Base-by-base conservation (phyloP, 2,113 vertebrate genomes). In the Erythrocercus mccallii region DNA sequence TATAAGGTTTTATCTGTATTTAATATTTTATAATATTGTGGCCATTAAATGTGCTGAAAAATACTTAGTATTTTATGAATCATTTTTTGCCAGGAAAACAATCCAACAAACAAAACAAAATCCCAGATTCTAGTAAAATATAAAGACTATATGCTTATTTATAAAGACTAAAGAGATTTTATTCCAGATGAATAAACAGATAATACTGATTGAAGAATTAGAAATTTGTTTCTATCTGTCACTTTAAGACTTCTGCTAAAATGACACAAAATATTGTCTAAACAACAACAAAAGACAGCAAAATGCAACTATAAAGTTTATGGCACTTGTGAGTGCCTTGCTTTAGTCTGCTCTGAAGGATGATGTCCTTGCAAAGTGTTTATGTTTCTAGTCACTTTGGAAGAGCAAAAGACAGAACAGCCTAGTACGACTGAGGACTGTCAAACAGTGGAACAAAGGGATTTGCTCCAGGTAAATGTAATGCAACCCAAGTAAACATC, bases 401-500 rank as follows among this genome's bases (percentile, higher is more conserved):
- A 94, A 73, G 12, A 73, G 71, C 23, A 81, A 77, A 89, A 94
- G 31, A 81, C 28, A 95, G 57, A 92, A 70, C 57, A 78, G 33
- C 19, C 62, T 54, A 61, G 84, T 86, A 86, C 31, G 1, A 94
- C 2, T 93, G 92, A 97, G 80, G 66, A 79, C 79, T 94, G 79
- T 86, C 87, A 94, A 94, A 93, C 8, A 61, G 30, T 78, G 88
- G 51, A 94, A 94, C 74, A 96, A 93, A 94, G 68, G 73, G 90
- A 95, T 95, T 96, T 97, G 64, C 58, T 95, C 44, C 88, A 94
- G 83, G 95, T 96, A 93, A 93, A 95, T 50, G 70, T 76, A 72
- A 76, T 69, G 82, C 53, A 95, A 64, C 57, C 12, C 82, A 87
- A 89, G 88, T 88, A 96, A 96, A 95, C 80, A 95, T 77, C 89